Evolutionary conservation across 2,797 vertebrate species (phyloP), one percentile per base, ranked within the genome.

Genomic region (Leptodactylus fallax): DNA sequence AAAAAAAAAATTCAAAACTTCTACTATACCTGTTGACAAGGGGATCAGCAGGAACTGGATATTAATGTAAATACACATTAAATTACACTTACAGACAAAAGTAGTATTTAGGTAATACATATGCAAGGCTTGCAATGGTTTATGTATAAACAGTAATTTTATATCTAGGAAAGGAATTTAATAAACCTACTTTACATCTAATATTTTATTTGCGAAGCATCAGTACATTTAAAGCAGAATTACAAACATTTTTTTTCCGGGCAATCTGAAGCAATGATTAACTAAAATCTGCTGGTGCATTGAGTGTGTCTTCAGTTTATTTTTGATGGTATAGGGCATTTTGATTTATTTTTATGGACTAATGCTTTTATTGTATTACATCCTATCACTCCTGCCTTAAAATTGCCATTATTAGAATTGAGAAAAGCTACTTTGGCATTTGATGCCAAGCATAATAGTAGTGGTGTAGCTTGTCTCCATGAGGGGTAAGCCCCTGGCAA

Each of bases 291-390:
- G 16, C 19, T 72, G 17, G 2, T 21, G 45, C 17, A 19, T 36
- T 47, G 19, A 1, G 19, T 74, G 74, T 8, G 9, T n/a, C n/a
- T 51, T 51, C 11, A n/a, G 47, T 51, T 76, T 76, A 51, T 11
- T 16, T 71, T 51, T n/a, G 11, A 51, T 49, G 19, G 12, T 16
- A 51, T 76, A 49, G 36, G 17, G 17, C 19, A 49, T 36, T 69
- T 14, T 27, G 25, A 69, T 53, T 14, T 71, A 17, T 77, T 45
- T 77, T 77, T 77, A 77, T 53, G 74, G 74, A 53, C 74, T 77
- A 77, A 77, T 23, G 74, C 10, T 53, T 77, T 53, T 17, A 23
- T 77, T 77, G 49, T 23, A 53, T 53, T 77, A 51, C n/a, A 53
- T 77, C 19, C 71, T 51, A 17, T 13, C 12, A 13, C 17, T 77